A percentile compares a stretch with the other conserved stretches of the same genome.
Evolutionary conservation across 2,113 vertebrate genomes (phyloP).

Genomic region (Poeciliopsis turrubarensis): DNA sequence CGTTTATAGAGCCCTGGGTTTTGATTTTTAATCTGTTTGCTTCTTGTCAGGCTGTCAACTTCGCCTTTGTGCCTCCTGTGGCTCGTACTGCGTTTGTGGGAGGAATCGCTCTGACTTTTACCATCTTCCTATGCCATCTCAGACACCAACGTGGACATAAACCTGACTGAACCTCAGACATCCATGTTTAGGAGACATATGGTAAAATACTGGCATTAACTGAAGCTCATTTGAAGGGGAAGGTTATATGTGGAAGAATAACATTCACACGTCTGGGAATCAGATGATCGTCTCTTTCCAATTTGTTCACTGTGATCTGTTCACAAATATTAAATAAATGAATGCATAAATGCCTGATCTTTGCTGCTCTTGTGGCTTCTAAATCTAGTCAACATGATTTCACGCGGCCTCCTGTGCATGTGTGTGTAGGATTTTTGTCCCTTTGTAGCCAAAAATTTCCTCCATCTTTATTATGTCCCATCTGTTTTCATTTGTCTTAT

Average conservation of each 20-base stretch:
- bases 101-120: slow-evolving; percentile 75
- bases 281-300: neutral
- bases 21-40: neutral
- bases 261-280: neutral
- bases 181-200: neutral
- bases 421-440: neutral
- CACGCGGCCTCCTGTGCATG: neutral
- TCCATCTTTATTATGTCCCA: neutral
- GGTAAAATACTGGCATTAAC: neutral
- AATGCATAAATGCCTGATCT: neutral
- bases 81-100: slow-evolving; percentile 79
- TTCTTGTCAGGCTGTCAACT: slow-evolving; percentile 77
- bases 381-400: neutral
- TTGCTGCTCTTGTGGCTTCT: neutral
- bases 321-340: neutral
- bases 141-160: slow-evolving; percentile 59
- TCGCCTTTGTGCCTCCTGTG: slow-evolving; percentile 78
- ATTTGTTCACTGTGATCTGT: neutral
- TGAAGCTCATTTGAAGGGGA: neutral
- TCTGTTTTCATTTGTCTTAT: neutral
- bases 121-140: slow-evolving; percentile 80
- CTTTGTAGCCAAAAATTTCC: neutral
- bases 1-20: neutral
- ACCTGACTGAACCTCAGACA: slow-evolving; percentile 20
- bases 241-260: neutral